A percentile compares a stretch with the other conserved stretches of the same genome.
Evolutionary conservation across 2,888 invertebrate species (phyloP).

Genomic region (Parnassius orleans): DNA sequence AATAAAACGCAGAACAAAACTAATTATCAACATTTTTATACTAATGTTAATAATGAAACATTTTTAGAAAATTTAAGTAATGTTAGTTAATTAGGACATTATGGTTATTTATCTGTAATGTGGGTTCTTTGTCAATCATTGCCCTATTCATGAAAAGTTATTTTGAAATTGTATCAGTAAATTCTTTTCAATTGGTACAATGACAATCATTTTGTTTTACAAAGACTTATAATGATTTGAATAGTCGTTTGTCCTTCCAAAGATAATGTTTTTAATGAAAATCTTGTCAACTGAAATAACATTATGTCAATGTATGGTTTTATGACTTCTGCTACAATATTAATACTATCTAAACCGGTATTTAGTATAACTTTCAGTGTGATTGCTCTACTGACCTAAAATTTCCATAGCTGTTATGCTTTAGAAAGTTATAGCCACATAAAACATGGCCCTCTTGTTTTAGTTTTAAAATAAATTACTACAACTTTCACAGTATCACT

Average conservation of each 20-base stretch:
- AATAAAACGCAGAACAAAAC: too few relatives aligned
- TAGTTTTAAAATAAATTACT: conserved; percentile 3
- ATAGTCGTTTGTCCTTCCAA: conserved; percentile 10
- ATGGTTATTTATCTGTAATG: too few relatives aligned
- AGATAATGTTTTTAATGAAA: neutral
- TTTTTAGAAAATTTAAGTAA: too few relatives aligned
- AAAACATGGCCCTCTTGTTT: conserved; percentile 21
- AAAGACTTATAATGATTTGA: conserved; percentile 6
- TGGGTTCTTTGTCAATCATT: too few relatives aligned
- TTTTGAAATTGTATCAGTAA: too few relatives aligned
- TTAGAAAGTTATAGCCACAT: conserved; percentile 39
- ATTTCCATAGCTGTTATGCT: conserved; percentile 30
- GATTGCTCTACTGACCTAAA: conserved; percentile 39
- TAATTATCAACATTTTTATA: too few relatives aligned
- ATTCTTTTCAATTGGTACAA: too few relatives aligned
- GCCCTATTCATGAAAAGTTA: too few relatives aligned
- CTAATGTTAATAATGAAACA: too few relatives aligned
- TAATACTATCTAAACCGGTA: conserved; percentile 24
- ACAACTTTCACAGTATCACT: neutral
- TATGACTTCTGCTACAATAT: conserved; percentile 23
- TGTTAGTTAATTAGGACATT: too few relatives aligned
- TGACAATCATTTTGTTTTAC: neutral
- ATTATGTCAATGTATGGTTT: conserved; percentile 15
- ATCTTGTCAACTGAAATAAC: conserved; percentile 1
- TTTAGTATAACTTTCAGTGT: conserved; percentile 25